Evolutionary conservation across 2,797 vertebrate genomes (phyloP), one percentile per base, ranked within the genome.

Genomic region (Moxostoma hubbsi): DNA sequence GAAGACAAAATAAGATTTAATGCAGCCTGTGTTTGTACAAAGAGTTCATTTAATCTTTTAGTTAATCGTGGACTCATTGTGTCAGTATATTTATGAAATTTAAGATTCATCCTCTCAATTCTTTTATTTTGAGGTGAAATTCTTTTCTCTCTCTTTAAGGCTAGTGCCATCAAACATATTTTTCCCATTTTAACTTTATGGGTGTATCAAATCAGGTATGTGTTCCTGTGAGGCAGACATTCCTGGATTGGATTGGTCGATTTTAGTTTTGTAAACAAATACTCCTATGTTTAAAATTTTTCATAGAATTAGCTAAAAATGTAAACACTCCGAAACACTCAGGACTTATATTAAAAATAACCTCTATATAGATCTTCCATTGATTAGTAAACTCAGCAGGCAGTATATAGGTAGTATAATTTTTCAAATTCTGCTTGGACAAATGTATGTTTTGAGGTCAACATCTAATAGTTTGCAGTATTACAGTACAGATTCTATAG

Each of bases 201-300:
- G 67, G 77, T 79, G 82, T 82, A 70, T 53, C 81, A 79, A 84
- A 84, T 84, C 75, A 63, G 85, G 79, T 63, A 86, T 86, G 70
- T 11, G 1, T 58, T 3, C 47, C 47, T 51, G 58, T 12, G 15
- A 7, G 9, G 54, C 24, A 80, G 7, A 59, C 59, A 53, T 59
- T 15, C 67, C 57, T 36, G 36, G 36, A 36, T 63, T 69, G 8
- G 9, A 16, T 24, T 55, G 2, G 24, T 66, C 7, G 43, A 65
- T 71, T 36, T 71, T 36, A 66, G 3, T n/a, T 18, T 65, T 59
- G 5, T 18, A 64, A 63, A 57, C 16, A 49, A 75, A 66, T 58
- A 58, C n/a, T 5, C 4, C 36, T 12, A 9, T 36, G 12, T 16
- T 15, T 67, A 15, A 36, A 5, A 36, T 49, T 62, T 51, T 11